phyloP scores from a whole-genome alignment of 2,797 vertebrate species.

The Malacoraja senta region DNA sequence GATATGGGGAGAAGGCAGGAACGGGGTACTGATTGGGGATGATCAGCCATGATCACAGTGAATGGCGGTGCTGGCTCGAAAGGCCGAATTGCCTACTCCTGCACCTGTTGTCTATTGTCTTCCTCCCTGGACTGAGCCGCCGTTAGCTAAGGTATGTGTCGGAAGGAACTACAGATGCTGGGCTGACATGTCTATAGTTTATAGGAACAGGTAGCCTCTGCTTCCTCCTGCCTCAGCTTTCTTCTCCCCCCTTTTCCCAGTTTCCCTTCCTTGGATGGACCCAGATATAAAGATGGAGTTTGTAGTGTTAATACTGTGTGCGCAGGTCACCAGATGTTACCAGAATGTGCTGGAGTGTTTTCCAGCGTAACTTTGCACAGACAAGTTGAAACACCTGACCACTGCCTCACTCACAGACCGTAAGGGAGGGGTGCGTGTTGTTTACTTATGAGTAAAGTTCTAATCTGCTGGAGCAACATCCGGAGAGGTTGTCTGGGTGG shows the following conservation, averaged over 20 bases:
- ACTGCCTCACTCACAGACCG: too few relatives aligned
- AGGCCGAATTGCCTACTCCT: too few relatives aligned
- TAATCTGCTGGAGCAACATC: background rate
- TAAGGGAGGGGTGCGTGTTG: background rate
- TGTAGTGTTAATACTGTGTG: too few relatives aligned
- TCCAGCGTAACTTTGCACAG: background rate
- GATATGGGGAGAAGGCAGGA: too few relatives aligned
- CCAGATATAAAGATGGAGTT: too few relatives aligned
- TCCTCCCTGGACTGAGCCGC: background rate
- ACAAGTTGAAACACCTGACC: conserved; percentile 18
- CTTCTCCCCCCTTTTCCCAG: background rate
- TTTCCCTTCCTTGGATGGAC: background rate
- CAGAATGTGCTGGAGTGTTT: background rate
- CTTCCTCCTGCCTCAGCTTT: background rate
- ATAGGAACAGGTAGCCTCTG: background rate
- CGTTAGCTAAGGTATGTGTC: too few relatives aligned
- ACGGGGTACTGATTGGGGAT: too few relatives aligned
- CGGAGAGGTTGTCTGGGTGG: background rate
- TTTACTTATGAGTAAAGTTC: background rate
- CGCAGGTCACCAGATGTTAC: background rate
- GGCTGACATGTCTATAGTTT: background rate
- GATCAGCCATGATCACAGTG: too few relatives aligned
- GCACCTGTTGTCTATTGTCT: background rate
- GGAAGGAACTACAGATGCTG: background rate
- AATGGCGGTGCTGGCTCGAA: too few relatives aligned